Conservation (phyloP, 1,140 invertebrate species). For the Drosophila lacteicornis region DNA sequence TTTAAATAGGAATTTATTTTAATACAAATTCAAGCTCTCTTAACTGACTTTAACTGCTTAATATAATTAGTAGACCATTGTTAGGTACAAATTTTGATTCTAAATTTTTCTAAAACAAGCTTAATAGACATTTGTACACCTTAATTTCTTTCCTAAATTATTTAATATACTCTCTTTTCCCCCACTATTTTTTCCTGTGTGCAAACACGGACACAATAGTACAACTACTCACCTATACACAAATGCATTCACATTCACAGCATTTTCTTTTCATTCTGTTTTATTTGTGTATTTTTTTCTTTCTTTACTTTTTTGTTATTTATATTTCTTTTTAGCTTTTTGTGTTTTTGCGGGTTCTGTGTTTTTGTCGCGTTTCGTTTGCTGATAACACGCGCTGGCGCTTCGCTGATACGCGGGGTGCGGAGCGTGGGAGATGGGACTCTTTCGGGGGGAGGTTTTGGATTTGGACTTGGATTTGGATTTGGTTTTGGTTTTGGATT, state of each 20-base stretch:
- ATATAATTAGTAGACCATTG: too few relatives aligned
- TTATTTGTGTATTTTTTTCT: conserved; percentile 8
- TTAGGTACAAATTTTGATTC: too few relatives aligned
- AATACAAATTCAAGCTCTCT: neutral
- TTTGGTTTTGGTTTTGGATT: conserved; percentile 15
- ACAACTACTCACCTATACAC: conserved; percentile 31
- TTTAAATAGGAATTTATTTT: neutral
- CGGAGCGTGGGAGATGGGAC: neutral
- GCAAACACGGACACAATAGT: conserved; percentile 10
- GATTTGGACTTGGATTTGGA: neutral
- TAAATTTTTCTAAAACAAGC: neutral
- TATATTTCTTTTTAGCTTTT: conserved; percentile 15
- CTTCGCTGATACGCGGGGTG: conserved; percentile 27
- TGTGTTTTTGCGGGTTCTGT: conserved; percentile 48
- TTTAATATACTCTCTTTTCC: neutral
- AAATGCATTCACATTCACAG: conserved; percentile 50
- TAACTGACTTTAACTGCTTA: too few relatives aligned
- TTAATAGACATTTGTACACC: neutral
- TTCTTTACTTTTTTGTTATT: conserved; percentile 9
- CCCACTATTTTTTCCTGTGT: neutral
- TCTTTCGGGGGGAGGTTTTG: conserved; percentile 7
- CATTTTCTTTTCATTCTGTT: conserved; percentile 53
- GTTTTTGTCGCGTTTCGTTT: conserved; percentile 58
- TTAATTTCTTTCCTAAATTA: neutral
- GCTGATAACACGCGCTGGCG: conserved; percentile 55